Base-by-base conservation (phyloP, 2,888 invertebrate genomes). In the Nemoura dubitans region DNA sequence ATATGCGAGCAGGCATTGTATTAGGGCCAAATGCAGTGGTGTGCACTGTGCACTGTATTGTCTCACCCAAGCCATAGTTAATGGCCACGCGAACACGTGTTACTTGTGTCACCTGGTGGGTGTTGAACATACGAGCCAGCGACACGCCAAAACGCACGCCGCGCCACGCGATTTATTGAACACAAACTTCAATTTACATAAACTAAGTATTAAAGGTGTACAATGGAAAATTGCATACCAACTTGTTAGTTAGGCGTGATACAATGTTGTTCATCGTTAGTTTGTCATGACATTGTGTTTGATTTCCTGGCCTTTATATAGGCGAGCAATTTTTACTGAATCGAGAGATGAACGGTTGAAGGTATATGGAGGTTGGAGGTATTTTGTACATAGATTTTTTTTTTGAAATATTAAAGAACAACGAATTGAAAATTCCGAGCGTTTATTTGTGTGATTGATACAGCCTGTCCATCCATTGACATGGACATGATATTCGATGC, bases 181-280 rank as follows among this genome's bases (percentile, higher is more conserved):
- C 59, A 59, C 3, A 59, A 59, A 59, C 59, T 59, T 59, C 59
- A 59, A 59, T 59, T 59, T 59, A 59, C 59, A 59, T 59, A 59
- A 59, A 59, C 59, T 59, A 59, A 59, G 59, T 59, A 59, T 59
- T 59, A 59, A 59, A 59, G 59, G 59, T 59, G 59, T 59, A 59
- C 59, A 59, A 59, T 59, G 59, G 59, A 59, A 59, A 59, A 59
- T 59, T 59, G 59, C 14, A 59, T 59, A 59, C n/a, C n/a, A n/a
- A n/a, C 59, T 59, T 59, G 59, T 59, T 59, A 59, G 59, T 59
- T 59, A 59, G 59, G 59, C 59, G 59, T 59, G 14, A 59, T 21
- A 59, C 21, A 21, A 59, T 21, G 59, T 59, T 59, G 59, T 59
- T 16, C 59, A 21, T 59, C 3, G 16, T 59, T 59, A 7, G 59